Conservation (phyloP, 2,888 invertebrate species). For the Eristalinus aeneus region DNA sequence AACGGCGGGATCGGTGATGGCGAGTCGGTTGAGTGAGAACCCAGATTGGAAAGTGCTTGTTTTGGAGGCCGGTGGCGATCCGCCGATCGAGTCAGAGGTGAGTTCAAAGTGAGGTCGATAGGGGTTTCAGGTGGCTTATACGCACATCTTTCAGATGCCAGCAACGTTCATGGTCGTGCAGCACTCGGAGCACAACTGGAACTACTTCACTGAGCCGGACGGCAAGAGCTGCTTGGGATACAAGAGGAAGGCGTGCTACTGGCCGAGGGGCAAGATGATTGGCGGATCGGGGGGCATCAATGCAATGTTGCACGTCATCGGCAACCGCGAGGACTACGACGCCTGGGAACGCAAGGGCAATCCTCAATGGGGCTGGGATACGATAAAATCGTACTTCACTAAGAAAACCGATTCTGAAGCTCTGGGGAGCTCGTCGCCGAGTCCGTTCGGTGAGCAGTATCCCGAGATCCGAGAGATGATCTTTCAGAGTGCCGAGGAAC, state of each 20-base stretch:
- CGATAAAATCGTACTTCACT: slow-evolving; percentile 81
- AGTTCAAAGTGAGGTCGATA: background rate
- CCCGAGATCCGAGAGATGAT: slow-evolving; percentile 82
- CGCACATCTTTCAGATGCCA: background rate
- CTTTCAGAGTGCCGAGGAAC: slow-evolving; percentile 84
- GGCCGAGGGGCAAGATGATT: slow-evolving; percentile 85
- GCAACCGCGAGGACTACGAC: slow-evolving; percentile 82
- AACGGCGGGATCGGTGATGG: slow-evolving; percentile 81
- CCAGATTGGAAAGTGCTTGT: slow-evolving; percentile 80
- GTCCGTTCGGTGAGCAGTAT: slow-evolving; percentile 74
- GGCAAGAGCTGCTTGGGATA: slow-evolving; percentile 74
- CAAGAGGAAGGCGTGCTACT: slow-evolving; percentile 76
- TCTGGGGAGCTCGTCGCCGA: slow-evolving; percentile 81
- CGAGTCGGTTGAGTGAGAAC: slow-evolving; percentile 81
- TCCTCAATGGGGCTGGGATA: slow-evolving; percentile 82
- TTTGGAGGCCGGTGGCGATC: slow-evolving; percentile 82
- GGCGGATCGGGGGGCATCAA: slow-evolving; percentile 85
- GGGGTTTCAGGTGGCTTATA: background rate
- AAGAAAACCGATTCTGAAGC: slow-evolving; percentile 80
- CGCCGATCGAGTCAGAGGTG: slow-evolving; percentile 79
- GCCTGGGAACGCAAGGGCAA: slow-evolving; percentile 83
- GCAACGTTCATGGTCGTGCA: slow-evolving; percentile 60
- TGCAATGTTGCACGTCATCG: slow-evolving; percentile 84
- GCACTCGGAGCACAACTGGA: slow-evolving; percentile 74
- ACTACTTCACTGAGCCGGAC: slow-evolving; percentile 74